A percentile compares a stretch with the other conserved stretches of the same genome.
phyloP scores from a whole-genome alignment of 2,797 vertebrate genomes.

The Falco peregrinus region DNA sequence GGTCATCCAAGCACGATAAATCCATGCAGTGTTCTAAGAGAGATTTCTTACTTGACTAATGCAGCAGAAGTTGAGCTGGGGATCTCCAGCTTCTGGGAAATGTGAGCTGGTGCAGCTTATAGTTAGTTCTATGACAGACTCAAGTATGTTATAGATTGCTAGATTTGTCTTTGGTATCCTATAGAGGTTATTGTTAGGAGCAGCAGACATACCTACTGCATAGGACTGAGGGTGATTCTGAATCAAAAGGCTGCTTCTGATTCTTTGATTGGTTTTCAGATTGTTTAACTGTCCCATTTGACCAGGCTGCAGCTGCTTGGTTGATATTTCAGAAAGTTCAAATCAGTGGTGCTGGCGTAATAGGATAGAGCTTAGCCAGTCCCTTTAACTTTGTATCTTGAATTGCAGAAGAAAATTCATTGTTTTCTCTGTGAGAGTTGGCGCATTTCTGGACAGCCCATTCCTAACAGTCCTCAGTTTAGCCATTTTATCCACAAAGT shows the following conservation, averaged over 20 bases:
- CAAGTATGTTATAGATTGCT: neutral
- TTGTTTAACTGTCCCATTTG: neutral
- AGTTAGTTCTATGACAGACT: neutral
- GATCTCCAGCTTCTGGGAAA: neutral
- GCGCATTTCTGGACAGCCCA: neutral
- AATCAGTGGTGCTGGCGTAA: neutral
- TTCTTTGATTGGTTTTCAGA: neutral
- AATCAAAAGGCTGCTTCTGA: neutral
- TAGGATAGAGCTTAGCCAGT: neutral
- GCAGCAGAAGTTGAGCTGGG: neutral
- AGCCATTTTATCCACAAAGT: neutral
- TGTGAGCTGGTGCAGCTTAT: neutral
- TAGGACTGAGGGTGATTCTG: neutral
- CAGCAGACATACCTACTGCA: neutral
- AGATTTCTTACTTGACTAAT: neutral
- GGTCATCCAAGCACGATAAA: conserved; percentile 28
- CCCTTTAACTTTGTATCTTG: neutral
- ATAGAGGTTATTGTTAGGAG: neutral
- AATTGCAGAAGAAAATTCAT: neutral
- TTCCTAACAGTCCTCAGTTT: neutral
- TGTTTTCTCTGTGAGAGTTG: neutral
- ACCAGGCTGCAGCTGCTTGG: neutral
- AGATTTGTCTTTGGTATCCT: neutral
- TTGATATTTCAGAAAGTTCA: neutral
- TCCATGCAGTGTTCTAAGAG: neutral